Percentiles rank a stretch among this genome's conserved stretches.
Conservation (phyloP, 2,113 vertebrate genomes). For the Coryphaenoides rupestris region DNA sequence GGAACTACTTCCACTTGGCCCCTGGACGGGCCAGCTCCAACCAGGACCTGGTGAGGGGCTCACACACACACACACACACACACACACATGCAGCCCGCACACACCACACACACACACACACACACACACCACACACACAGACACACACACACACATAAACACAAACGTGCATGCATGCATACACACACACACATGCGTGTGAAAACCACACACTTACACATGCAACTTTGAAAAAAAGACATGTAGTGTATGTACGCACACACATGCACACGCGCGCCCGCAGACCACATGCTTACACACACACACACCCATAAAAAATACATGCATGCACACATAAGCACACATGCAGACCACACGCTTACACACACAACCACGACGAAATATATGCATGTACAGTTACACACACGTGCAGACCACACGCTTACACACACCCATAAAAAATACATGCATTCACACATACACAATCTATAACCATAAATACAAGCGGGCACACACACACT, state of each 20-base stretch:
- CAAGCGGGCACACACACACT: background rate
- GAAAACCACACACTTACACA: background rate
- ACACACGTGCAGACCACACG: too few species aligned
- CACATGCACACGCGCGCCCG: background rate
- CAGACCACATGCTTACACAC: too few species aligned
- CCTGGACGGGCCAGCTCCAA: constrained; percentile 71
- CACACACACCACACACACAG: background rate
- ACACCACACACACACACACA: constrained; percentile 11
- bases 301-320: too few species aligned
- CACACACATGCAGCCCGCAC: constrained; percentile 14
- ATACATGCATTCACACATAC: background rate
- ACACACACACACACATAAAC: constrained; percentile 8
- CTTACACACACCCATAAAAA: too few species aligned
- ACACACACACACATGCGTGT: background rate
- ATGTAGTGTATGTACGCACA: background rate
- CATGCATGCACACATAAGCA: too few species aligned
- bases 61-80: background rate
- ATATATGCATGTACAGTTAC: too few species aligned
- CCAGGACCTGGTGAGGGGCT: constrained; percentile 85
- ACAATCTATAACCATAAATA: background rate
- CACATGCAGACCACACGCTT: too few species aligned
- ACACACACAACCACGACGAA: too few species aligned
- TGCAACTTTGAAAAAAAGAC: too few species aligned
- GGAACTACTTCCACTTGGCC: constrained; percentile 82
- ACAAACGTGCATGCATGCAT: background rate